phyloP scores from a whole-genome alignment of 1,140 invertebrate genomes.

The Paralvinella palmiformis region DNA sequence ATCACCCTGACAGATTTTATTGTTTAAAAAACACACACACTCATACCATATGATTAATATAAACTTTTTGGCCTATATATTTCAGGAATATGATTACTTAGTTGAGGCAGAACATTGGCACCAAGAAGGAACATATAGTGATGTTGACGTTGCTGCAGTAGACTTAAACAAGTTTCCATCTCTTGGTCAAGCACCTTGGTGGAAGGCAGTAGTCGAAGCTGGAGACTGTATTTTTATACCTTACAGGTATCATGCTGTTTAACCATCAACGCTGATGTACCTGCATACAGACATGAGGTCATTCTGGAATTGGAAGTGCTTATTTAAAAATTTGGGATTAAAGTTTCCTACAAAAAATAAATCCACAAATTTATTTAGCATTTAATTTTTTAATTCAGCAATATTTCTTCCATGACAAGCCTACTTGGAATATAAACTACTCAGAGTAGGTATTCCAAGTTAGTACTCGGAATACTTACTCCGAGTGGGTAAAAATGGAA shows the following conservation, averaged over 20 bases:
- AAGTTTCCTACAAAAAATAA: not conserved
- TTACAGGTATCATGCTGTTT: too few species aligned
- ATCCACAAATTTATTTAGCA: not conserved
- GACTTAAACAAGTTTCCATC: constrained; percentile 11
- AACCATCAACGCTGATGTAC: too few species aligned
- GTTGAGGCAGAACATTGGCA: constrained; percentile 2
- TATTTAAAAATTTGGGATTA: not conserved
- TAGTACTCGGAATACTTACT: too few species aligned
- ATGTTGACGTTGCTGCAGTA: constrained; percentile 8
- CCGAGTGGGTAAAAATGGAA: too few species aligned
- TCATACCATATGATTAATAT: not conserved
- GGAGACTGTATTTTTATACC: constrained; percentile 19
- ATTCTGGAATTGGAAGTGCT: not conserved
- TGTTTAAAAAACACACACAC: not conserved
- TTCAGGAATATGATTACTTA: constrained; percentile 14
- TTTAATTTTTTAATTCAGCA: not conserved
- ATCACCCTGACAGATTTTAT: not conserved
- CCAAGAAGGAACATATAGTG: constrained; percentile 4
- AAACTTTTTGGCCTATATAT: not conserved
- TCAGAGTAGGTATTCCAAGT: too few species aligned
- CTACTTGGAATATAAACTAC: too few species aligned
- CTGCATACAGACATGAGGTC: not conserved
- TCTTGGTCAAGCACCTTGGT: constrained; percentile 7
- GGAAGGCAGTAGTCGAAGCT: not conserved
- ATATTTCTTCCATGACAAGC: not conserved